Conservation (phyloP, 2,888 invertebrate species). For the Eulithis prunata region DNA sequence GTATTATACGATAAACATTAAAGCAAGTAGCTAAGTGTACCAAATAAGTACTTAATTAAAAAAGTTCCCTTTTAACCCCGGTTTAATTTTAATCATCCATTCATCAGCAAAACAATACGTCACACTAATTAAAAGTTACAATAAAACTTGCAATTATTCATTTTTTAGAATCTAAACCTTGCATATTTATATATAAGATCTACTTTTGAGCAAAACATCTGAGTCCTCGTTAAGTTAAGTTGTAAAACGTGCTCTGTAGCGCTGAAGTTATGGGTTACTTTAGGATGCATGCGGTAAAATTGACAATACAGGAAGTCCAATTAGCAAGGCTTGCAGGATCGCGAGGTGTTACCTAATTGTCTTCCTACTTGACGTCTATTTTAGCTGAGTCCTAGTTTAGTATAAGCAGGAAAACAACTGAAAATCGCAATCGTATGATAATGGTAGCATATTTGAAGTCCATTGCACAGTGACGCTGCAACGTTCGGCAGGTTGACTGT, state of each 20-base stretch:
- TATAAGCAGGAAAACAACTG: background rate
- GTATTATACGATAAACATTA: too few species aligned
- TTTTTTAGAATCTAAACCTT: slow-evolving; percentile 8
- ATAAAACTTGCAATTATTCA: slow-evolving; percentile 35
- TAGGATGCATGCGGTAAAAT: slow-evolving; percentile 1
- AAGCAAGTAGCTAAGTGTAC: too few species aligned
- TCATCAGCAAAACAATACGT: slow-evolving; percentile 48
- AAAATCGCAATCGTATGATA: too few species aligned
- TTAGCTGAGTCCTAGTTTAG: slow-evolving; percentile 17
- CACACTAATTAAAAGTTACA: slow-evolving; percentile 57
- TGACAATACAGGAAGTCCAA: slow-evolving; percentile 47
- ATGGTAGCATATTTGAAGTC: too few species aligned
- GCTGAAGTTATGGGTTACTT: slow-evolving; percentile 14
- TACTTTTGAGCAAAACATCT: slow-evolving; percentile 7
- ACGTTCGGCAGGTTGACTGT: too few species aligned
- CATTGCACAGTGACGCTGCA: too few species aligned
- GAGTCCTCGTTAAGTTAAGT: background rate
- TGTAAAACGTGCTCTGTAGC: slow-evolving; percentile 17
- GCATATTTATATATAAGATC: background rate
- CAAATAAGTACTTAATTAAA: too few species aligned
- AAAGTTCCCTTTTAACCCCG: background rate
- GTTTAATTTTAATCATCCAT: slow-evolving; percentile 41
- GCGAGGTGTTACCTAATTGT: slow-evolving; percentile 38
- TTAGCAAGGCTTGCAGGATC: slow-evolving; percentile 46
- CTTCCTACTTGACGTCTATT: slow-evolving; percentile 18